These are phyloP conservation scores for Eumerus sabulonum DNA, from an alignment of 2,888 invertebrate species.

Conservation along the genomic window DNA sequence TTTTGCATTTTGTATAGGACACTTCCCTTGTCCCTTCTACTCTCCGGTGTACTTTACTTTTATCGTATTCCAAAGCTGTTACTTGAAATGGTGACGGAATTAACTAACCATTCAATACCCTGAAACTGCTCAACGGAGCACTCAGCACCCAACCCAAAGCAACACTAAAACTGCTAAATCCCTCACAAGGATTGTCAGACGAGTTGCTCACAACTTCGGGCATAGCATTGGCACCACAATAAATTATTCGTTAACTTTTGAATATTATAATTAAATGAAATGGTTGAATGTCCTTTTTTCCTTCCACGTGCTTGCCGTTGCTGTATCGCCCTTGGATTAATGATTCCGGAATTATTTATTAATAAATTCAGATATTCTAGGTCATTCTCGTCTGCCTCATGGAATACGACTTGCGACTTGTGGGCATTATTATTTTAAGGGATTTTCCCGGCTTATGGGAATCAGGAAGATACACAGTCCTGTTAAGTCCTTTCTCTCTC, in stretches of 20 bases:
- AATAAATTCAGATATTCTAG: constrained; percentile 63
- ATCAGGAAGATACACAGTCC: constrained; percentile 1
- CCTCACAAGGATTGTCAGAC: no score
- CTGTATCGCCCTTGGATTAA: constrained; percentile 60
- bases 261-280: constrained; percentile 67
- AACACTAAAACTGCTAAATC: no score
- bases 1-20: constrained; percentile 40
- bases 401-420: background rate
- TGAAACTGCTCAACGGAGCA: no score
- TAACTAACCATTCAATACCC: constrained; percentile 53
- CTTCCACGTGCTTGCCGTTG: constrained; percentile 63
- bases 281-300: constrained; percentile 64
- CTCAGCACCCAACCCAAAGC: no score
- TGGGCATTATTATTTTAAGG: background rate
- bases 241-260: constrained; percentile 65
- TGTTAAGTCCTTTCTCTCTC: no score
- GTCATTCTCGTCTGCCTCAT: constrained; percentile 13
- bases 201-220: no score
- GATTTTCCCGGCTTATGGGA: constrained; percentile 50
- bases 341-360: constrained; percentile 66
- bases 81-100: constrained; percentile 57
- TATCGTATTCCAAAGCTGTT: constrained; percentile 29
- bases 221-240: constrained; percentile 50
- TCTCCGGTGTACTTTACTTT: no score
- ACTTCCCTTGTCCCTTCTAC: constrained; percentile 10